phyloP scores from a whole-genome alignment of 2,888 invertebrate species.

The Caenorhabditis imperialis region DNA sequence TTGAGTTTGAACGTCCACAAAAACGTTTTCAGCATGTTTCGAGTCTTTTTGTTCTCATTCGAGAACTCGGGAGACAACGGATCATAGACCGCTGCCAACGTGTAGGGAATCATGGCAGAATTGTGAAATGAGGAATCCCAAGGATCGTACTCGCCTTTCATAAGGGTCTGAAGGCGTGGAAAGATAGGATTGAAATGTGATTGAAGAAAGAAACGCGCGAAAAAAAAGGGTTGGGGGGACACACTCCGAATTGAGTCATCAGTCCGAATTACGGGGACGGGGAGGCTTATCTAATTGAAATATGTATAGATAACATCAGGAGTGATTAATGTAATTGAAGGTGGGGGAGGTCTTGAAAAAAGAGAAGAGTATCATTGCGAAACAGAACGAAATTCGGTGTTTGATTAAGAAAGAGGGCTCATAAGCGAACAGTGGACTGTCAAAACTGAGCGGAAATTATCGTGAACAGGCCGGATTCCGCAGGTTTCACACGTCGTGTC shows the following conservation, averaged over 20 bases:
- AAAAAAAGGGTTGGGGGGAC: constrained; percentile 27
- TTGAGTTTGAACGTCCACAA: constrained; percentile 58
- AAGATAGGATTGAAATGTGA: constrained; percentile 7
- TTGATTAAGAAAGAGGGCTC: constrained; percentile 30
- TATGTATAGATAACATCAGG: constrained; percentile 35
- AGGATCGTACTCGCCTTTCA: constrained; percentile 42
- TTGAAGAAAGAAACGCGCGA: constrained; percentile 5
- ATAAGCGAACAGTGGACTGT: constrained; percentile 24
- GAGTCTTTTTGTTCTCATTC: constrained; percentile 25
- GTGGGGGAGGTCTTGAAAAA: too few relatives aligned
- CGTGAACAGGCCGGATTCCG: constrained; percentile 27
- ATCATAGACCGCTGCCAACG: constrained; percentile 27
- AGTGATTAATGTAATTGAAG: too few relatives aligned
- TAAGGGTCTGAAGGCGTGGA: constrained; percentile 22
- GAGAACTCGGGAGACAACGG: constrained; percentile 55
- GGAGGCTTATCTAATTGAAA: constrained; percentile 37
- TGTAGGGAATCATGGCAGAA: constrained; percentile 40
- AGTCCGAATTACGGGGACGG: background rate
- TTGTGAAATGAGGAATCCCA: constrained; percentile 39
- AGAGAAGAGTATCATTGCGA: too few relatives aligned
- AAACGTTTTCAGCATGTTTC: constrained; percentile 40
- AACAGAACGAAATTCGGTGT: background rate
- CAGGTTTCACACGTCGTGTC: constrained; percentile 35
- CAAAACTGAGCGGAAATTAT: constrained; percentile 23
- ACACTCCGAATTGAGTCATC: constrained; percentile 34